phyloP scores from a whole-genome alignment of 2,797 vertebrate species.

The Uromys caudimaculatus region DNA sequence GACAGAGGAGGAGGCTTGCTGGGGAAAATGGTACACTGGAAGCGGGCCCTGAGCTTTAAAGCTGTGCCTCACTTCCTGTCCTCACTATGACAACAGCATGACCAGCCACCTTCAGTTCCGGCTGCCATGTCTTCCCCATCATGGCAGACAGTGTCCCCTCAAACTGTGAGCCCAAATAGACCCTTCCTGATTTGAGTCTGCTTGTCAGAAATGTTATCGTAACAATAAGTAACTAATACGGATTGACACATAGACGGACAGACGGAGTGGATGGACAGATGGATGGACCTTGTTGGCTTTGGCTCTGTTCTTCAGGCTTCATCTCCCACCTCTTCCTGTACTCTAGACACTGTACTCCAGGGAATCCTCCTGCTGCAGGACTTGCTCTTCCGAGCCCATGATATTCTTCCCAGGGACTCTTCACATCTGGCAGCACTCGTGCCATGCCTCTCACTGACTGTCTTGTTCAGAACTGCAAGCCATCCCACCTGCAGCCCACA shows the following conservation, averaged over 20 bases:
- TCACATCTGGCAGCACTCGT: not conserved
- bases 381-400: not conserved
- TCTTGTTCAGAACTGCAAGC: not conserved
- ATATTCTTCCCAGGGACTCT: not conserved
- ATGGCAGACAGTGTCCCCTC: not conserved
- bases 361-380: not conserved
- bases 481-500: not conserved
- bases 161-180: not conserved
- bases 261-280: not conserved
- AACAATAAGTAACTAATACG: not conserved
- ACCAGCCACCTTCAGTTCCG: not conserved
- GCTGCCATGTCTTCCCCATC: not conserved
- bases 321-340: rapidly evolving
- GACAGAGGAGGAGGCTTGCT: not conserved
- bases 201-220: not conserved
- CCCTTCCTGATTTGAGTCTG: not conserved
- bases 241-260: not conserved
- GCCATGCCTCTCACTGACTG: not conserved
- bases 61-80: not conserved
- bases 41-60: not conserved
- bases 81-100: not conserved
- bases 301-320: not conserved
- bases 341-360: rapidly evolving
- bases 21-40: no score
- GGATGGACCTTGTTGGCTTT: not conserved